phyloP scores from a whole-genome alignment of 2,797 vertebrate genomes.

The Sebastes variabilis region DNA sequence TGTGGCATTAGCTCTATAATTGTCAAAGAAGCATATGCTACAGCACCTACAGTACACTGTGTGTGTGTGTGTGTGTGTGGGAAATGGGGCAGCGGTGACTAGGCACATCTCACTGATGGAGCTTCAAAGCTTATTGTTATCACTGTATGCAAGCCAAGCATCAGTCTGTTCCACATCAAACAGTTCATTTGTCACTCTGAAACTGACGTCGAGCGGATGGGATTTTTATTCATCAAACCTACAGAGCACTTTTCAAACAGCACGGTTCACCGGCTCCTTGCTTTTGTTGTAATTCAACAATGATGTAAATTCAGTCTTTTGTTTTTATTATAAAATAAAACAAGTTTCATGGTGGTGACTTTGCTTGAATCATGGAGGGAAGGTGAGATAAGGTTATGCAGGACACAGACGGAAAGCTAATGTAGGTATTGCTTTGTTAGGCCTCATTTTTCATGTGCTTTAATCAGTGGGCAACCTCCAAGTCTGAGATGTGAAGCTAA shows the following conservation, averaged over 20 bases:
- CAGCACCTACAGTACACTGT: neutral
- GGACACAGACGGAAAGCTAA: constrained; percentile 1
- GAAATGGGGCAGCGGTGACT: constrained; percentile 44
- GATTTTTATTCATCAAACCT: constrained; percentile 59
- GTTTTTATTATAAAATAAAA: constrained; percentile 42
- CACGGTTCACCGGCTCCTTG: constrained; percentile 20
- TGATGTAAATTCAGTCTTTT: constrained; percentile 33
- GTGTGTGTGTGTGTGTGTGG: neutral
- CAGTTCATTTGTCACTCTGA: constrained; percentile 52
- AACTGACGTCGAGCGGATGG: constrained; percentile 28
- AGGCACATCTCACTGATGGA: constrained; percentile 42
- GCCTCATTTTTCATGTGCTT: neutral
- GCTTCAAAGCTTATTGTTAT: constrained; percentile 62
- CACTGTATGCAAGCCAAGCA: constrained; percentile 37
- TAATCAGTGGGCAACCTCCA: accelerated
- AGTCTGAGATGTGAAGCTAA: no score
- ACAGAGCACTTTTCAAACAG: constrained; percentile 48
- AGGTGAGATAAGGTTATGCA: constrained; percentile 8
- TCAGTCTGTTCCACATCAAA: constrained; percentile 61
- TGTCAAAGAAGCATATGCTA: constrained; percentile 17
- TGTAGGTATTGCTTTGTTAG: neutral
- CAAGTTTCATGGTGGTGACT: neutral
- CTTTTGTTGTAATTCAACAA: constrained; percentile 41
- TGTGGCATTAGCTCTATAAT: neutral
- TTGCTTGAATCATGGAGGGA: constrained; percentile 16